These are phyloP conservation scores for Euzophera pinguis DNA, from an alignment of 2,888 invertebrate species.

Conservation along the genomic window DNA sequence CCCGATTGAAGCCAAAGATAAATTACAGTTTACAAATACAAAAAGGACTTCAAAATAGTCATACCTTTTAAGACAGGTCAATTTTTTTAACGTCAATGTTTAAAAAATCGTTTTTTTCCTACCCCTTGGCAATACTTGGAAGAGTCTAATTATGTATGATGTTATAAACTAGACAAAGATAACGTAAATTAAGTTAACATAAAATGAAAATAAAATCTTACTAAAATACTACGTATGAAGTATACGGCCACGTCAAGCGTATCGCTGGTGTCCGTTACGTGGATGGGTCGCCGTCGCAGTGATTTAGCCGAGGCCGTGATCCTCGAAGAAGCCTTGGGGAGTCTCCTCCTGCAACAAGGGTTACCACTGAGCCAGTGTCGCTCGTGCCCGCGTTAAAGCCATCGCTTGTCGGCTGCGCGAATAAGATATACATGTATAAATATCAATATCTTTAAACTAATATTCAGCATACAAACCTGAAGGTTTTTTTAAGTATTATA, in stretches of 20 bases:
- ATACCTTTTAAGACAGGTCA: no score
- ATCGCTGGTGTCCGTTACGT: constrained; percentile 12
- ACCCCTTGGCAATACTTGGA: no score
- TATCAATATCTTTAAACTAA: no score
- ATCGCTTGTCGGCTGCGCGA: constrained; percentile 60
- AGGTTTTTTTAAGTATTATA: no score
- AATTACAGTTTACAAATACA: no score
- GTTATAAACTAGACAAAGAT: no score
- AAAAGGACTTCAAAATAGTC: no score
- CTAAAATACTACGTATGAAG: neutral
- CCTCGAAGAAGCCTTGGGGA: constrained; percentile 99
- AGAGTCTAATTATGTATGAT: no score
- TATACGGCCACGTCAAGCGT: neutral
- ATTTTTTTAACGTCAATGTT: no score
- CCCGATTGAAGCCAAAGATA: no score
- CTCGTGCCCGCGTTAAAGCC: constrained; percentile 73
- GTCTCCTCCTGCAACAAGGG: constrained; percentile 97
- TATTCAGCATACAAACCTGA: no score
- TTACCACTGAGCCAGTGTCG: constrained; percentile 74
- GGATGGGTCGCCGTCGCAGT: constrained; percentile 14
- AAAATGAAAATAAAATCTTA: neutral
- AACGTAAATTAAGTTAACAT: neutral
- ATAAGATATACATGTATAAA: neutral
- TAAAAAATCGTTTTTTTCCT: no score
- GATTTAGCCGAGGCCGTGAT: constrained; percentile 95